Conservation (phyloP, 2,113 vertebrate species). For the Hippocampus comes region DNA sequence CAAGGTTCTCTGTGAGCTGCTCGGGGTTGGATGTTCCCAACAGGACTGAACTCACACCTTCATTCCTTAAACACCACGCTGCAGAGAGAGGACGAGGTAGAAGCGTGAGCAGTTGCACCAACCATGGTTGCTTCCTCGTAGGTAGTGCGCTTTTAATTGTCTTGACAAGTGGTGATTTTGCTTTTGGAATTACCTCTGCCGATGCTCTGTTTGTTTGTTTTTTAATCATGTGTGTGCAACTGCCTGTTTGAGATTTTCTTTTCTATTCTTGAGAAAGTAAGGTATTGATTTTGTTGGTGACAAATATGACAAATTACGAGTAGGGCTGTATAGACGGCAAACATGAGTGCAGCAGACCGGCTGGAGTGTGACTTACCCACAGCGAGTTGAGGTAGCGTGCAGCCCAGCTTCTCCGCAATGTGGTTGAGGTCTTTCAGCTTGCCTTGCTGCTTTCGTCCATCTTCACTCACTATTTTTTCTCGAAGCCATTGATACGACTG, state of each 20-base stretch:
- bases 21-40: slow-evolving; percentile 93
- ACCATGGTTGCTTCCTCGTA: neutral
- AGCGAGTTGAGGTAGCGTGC: slow-evolving; percentile 93
- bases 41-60: slow-evolving; percentile 95
- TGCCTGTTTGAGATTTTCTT: neutral
- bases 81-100: neutral
- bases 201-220: neutral
- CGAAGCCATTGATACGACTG: slow-evolving; percentile 98
- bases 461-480: slow-evolving; percentile 93
- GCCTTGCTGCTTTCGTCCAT: slow-evolving; percentile 89
- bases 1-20: slow-evolving; percentile 95
- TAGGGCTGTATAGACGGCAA: neutral
- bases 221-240: neutral
- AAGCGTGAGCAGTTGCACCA: neutral
- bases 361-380: slow-evolving; percentile 77
- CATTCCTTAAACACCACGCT: slow-evolving; percentile 97
- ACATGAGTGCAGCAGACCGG: neutral
- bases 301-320: neutral
- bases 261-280: neutral
- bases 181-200: neutral
- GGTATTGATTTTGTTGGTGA: neutral
- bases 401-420: slow-evolving; percentile 90
- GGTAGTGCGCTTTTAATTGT: slow-evolving; percentile 5
- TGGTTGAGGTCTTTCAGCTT: slow-evolving; percentile 92
- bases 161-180: neutral